Conservation (phyloP, 2,113 vertebrate species). For the Leiothrix lutea region DNA sequence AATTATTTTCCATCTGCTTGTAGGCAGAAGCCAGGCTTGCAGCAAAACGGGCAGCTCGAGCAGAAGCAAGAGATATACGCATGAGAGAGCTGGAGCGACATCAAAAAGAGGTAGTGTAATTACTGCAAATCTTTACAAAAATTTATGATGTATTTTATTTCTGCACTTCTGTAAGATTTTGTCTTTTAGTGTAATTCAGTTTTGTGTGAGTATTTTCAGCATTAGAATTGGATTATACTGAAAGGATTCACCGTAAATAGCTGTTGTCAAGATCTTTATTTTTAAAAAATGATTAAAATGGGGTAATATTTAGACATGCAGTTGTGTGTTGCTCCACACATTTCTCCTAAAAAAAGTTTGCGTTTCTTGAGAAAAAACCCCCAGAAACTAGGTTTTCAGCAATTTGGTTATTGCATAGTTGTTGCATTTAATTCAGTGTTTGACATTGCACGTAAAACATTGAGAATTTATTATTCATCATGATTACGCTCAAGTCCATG, state of each 20-base stretch:
- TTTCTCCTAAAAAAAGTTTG: not conserved
- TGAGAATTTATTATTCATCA: not conserved
- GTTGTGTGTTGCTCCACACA: not conserved
- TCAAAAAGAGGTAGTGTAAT: slow-evolving; percentile 89
- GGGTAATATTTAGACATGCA: not conserved
- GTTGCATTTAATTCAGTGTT: not conserved
- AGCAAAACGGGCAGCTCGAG: slow-evolving; percentile 93
- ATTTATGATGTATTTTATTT: not conserved
- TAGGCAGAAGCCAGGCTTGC: slow-evolving; percentile 97
- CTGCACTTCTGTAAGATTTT: not conserved
- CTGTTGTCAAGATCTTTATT: not conserved
- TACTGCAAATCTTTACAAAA: not conserved
- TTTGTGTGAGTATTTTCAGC: not conserved
- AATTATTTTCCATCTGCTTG: not conserved
- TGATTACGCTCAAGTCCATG: not conserved
- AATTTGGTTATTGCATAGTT: not conserved
- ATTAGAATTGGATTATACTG: not conserved
- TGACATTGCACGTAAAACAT: not conserved
- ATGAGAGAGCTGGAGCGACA: slow-evolving; percentile 96
- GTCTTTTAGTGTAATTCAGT: not conserved
- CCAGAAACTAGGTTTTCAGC: not conserved
- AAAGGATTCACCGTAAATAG: not conserved
- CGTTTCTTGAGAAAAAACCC: not conserved
- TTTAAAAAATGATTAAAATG: not conserved
- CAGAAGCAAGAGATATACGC: slow-evolving; percentile 96